Conservation (phyloP, 2,797 vertebrate species). For the Labroides dimidiatus region DNA sequence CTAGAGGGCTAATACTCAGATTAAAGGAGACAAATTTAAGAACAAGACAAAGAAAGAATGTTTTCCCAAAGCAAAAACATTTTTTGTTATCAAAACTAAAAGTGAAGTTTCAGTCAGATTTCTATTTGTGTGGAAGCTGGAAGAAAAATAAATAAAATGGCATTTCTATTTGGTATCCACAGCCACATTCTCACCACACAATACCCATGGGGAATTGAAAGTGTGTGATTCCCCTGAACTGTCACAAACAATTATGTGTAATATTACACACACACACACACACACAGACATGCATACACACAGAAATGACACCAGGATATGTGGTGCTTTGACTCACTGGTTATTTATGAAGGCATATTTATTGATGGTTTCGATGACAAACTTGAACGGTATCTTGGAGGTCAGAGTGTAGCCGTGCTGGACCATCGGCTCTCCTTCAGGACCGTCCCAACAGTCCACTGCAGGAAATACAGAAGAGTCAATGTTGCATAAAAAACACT, state of each 20-base stretch:
- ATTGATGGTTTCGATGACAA: slow-evolving; percentile 95
- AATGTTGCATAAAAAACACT: slow-evolving; percentile 25
- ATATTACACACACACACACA: neutral
- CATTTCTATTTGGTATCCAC: slow-evolving; percentile 27
- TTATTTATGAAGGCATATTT: slow-evolving; percentile 96
- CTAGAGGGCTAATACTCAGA: neutral
- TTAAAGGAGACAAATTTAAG: too few relatives aligned
- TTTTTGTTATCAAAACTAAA: slow-evolving; percentile 3
- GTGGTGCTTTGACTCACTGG: slow-evolving; percentile 85
- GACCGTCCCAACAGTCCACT: slow-evolving; percentile 99
- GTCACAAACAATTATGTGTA: slow-evolving; percentile 11
- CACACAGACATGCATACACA: neutral
- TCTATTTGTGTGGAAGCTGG: slow-evolving; percentile 18
- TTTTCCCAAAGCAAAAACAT: neutral
- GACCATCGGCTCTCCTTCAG: slow-evolving; percentile 96
- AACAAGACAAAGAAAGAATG: neutral
- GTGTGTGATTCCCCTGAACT: slow-evolving; percentile 25
- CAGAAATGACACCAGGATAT: too few relatives aligned
- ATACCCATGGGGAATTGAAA: slow-evolving; percentile 22
- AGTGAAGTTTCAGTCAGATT: slow-evolving; percentile 20
- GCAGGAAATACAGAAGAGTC: slow-evolving; percentile 39
- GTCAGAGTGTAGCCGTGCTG: slow-evolving; percentile 98
- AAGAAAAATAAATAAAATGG: slow-evolving; percentile 4
- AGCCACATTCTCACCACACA: slow-evolving; percentile 21
- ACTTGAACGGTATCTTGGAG: slow-evolving; percentile 96